Conservation (phyloP, 2,797 vertebrate genomes). For the Moxostoma hubbsi region DNA sequence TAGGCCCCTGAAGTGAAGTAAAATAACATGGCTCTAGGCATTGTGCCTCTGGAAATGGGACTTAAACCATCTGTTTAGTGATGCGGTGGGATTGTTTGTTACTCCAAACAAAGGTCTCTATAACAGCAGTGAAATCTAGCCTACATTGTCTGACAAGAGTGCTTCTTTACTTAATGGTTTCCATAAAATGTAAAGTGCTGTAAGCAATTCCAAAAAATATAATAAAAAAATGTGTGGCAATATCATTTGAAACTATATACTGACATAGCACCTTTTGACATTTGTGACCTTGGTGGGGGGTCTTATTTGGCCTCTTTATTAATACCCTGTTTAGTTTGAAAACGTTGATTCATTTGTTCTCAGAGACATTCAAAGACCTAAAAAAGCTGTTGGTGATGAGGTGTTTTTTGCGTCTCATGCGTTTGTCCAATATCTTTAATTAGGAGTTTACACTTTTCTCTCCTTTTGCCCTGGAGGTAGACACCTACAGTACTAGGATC, state of each 20-base stretch:
- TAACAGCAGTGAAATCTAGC: neutral
- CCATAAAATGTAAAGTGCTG: neutral
- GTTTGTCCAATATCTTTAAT: conserved; percentile 94
- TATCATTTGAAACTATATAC: neutral
- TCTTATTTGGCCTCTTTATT: neutral
- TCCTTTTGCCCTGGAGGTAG: conserved; percentile 93
- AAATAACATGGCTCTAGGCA: conserved; percentile 42
- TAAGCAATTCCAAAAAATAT: neutral
- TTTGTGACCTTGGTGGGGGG: neutral
- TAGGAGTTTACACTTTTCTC: conserved; percentile 99
- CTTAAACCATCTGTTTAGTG: conserved; percentile 52
- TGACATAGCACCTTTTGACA: neutral
- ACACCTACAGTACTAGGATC: conserved; percentile 84
- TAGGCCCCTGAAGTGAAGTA: neutral
- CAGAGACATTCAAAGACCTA: conserved; percentile 39
- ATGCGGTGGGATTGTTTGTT: neutral
- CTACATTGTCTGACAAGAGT: neutral
- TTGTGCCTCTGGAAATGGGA: conserved; percentile 34
- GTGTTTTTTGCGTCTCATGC: conserved; percentile 92
- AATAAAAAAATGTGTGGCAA: neutral
- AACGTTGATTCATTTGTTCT: conserved; percentile 33
- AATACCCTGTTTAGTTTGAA: neutral
- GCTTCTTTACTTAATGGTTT: neutral
- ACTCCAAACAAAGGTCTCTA: conserved; percentile 23
- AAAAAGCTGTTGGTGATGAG: conserved; percentile 37